Percentiles rank a stretch among this genome's conserved stretches.
Conservation (phyloP, 1,140 invertebrate genomes). For the Pachyrhynchus sulphureomaculatus region DNA sequence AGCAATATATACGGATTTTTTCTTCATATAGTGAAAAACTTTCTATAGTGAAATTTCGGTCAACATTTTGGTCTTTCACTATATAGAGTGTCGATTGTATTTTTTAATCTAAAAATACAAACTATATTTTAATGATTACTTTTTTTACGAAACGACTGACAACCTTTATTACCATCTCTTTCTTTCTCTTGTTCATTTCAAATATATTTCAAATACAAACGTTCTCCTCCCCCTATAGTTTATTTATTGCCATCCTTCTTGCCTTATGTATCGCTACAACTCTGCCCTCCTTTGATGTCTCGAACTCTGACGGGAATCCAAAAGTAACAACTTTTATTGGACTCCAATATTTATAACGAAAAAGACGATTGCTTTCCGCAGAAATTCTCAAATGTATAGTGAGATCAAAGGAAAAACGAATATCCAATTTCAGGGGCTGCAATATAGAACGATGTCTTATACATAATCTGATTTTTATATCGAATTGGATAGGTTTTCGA, state of each 20-base stretch:
- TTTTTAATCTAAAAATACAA: too few species aligned
- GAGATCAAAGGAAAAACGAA: constrained; percentile 32
- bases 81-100: too few species aligned
- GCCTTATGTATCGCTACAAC: neutral
- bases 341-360: constrained; percentile 50
- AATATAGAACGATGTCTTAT: constrained; percentile 25
- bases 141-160: too few species aligned
- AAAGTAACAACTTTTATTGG: constrained; percentile 52
- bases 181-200: too few species aligned
- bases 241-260: constrained; percentile 19
- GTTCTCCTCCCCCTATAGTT: constrained; percentile 8
- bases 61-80: too few species aligned
- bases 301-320: constrained; percentile 23
- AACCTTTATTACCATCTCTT: too few species aligned
- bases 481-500: constrained; percentile 23
- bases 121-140: too few species aligned
- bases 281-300: constrained; percentile 21
- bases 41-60: too few species aligned
- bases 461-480: constrained; percentile 29
- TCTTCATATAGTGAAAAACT: too few species aligned
- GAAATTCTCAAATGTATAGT: constrained; percentile 28
- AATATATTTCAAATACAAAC: neutral
- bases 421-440: constrained; percentile 28
- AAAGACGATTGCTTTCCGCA: constrained; percentile 31
- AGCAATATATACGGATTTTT: too few species aligned